Evolutionary conservation across 2,888 invertebrate species (phyloP).

Genomic region (Physocephala rufipes): DNA sequence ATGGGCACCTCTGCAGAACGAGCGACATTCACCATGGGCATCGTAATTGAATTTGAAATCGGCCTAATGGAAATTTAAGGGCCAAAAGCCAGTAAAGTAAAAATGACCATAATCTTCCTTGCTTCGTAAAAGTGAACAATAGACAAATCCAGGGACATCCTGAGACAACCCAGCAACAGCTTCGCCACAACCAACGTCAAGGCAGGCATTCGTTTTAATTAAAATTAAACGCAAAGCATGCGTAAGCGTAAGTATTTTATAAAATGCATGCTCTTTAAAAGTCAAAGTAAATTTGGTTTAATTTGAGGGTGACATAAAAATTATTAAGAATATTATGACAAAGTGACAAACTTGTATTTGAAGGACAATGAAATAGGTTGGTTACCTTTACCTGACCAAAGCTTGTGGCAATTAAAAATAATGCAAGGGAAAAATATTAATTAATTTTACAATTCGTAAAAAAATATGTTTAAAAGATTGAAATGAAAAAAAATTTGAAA

Average conservation of each 20-base stretch:
- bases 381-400: no score
- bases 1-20: conserved; percentile 9
- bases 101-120: conserved; percentile 7
- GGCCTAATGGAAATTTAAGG: conserved; percentile 36
- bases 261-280: neutral
- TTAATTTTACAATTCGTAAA: no score
- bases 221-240: conserved; percentile 10
- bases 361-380: no score
- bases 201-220: conserved; percentile 4
- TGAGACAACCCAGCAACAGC: no score
- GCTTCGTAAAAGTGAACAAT: neutral
- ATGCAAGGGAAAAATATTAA: no score
- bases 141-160: neutral
- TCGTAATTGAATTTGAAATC: conserved; percentile 39
- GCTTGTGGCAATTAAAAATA: no score
- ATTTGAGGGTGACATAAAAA: neutral
- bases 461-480: no score
- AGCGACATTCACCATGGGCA: conserved; percentile 22
- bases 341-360: neutral
- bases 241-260: neutral
- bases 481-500: no score
- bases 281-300: neutral
- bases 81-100: neutral
- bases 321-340: neutral
- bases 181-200: neutral